These are phyloP conservation scores for Crenuchus spilurus DNA, from an alignment of 2,797 vertebrate genomes.

Conservation along the genomic window DNA sequence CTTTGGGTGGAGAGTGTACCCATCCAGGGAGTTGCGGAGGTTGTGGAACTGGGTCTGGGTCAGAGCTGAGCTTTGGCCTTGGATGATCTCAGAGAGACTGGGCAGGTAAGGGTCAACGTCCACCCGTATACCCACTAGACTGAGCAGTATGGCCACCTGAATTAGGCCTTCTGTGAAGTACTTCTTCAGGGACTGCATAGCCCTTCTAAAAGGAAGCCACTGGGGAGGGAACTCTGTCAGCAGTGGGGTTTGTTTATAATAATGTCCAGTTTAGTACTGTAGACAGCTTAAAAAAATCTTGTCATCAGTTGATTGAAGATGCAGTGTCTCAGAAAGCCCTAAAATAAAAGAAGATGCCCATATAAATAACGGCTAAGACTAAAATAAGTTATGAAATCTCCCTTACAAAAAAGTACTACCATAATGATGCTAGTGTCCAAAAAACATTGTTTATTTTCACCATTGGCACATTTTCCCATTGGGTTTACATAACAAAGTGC, in stretches of 20 bases:
- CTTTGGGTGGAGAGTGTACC: slow-evolving; percentile 83
- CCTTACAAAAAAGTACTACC: no score
- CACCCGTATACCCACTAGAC: slow-evolving; percentile 86
- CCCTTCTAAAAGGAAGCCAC: background rate
- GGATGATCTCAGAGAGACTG: slow-evolving; percentile 82
- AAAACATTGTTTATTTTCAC: no score
- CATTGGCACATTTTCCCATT: no score
- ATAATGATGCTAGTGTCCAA: no score
- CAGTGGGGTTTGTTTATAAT: background rate
- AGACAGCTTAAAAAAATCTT: no score
- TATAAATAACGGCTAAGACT: slow-evolving; percentile 2
- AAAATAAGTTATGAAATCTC: no score
- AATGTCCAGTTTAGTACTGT: no score
- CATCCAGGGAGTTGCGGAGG: slow-evolving; percentile 81
- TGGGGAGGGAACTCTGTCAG: background rate
- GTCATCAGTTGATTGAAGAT: no score
- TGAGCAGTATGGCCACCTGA: slow-evolving; percentile 93
- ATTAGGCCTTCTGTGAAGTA: slow-evolving; percentile 93
- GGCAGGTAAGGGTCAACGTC: slow-evolving; percentile 88
- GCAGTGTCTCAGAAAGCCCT: background rate
- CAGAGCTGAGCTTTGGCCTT: slow-evolving; percentile 84
- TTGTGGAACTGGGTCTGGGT: slow-evolving; percentile 89
- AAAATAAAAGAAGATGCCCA: slow-evolving; percentile 7
- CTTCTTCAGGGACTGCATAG: slow-evolving; percentile 86
- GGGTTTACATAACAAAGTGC: no score